Evolutionary conservation across 2,113 vertebrate genomes (phyloP).

Genomic region (Sylvilagus bachmani): DNA sequence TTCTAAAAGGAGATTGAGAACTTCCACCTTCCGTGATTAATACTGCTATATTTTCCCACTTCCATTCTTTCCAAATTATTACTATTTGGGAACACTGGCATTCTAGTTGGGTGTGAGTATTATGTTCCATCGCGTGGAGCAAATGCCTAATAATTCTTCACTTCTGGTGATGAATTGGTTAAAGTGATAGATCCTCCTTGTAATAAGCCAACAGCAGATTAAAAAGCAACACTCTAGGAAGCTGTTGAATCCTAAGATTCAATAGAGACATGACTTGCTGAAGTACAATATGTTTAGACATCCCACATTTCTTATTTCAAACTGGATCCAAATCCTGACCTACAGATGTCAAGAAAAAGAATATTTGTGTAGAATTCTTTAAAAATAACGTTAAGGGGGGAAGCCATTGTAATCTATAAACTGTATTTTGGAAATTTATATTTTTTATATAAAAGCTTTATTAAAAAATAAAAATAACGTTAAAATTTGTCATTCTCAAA

Average conservation of each 20-base stretch:
- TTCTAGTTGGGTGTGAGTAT: background rate
- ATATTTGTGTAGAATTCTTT: background rate
- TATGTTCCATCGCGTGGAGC: background rate
- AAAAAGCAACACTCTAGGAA: background rate
- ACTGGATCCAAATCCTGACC: background rate
- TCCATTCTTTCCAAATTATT: constrained; percentile 4
- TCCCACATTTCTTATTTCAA: background rate
- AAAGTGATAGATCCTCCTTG: constrained; percentile 25
- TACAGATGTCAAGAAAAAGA: background rate
- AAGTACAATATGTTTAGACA: background rate
- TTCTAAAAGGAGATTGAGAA: background rate
- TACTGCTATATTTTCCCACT: background rate
- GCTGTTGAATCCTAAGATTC: background rate
- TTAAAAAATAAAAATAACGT: background rate
- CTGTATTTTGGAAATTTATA: no score
- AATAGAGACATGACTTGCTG: background rate
- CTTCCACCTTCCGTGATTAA: background rate
- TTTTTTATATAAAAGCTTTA: no score
- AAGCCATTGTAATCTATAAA: no score
- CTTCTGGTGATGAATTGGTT: background rate
- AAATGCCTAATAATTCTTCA: background rate
- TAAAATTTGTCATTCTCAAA: constrained; percentile 10
- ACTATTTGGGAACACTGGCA: background rate
- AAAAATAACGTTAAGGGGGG: background rate
- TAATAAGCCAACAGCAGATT: background rate